Percentiles rank a stretch among this genome's conserved stretches.
Evolutionary conservation across 2,797 vertebrate species (phyloP).

Genomic region (Apodemus agrarius): DNA sequence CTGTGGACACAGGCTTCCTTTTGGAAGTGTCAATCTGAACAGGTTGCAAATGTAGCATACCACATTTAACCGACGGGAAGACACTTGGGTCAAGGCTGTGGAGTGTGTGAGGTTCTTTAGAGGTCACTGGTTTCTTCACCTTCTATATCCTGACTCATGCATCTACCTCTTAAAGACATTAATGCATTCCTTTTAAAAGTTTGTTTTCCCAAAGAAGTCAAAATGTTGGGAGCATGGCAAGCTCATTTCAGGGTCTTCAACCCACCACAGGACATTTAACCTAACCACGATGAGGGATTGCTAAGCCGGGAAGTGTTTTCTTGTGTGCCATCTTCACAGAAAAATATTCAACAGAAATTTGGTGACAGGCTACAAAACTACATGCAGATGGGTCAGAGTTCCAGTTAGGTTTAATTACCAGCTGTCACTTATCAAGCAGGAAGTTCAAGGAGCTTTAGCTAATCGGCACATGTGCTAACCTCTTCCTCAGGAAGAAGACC

Average conservation of each 20-base stretch:
- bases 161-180: neutral
- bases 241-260: conserved; percentile 33
- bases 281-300: conserved; percentile 43
- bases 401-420: conserved; percentile 75
- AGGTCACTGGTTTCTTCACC: neutral
- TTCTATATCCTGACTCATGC: neutral
- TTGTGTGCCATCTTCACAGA: conserved; percentile 55
- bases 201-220: conserved; percentile 60
- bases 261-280: conserved; percentile 9
- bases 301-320: neutral
- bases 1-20: neutral
- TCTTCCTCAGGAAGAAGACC: conserved; percentile 51
- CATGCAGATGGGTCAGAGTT: conserved; percentile 72
- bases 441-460: conserved; percentile 67
- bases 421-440: conserved; percentile 70
- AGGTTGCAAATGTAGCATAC: neutral
- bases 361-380: conserved; percentile 70
- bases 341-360: conserved; percentile 63
- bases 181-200: neutral
- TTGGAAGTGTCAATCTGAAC: neutral
- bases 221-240: neutral
- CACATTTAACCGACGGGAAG: neutral
- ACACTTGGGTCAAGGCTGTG: neutral
- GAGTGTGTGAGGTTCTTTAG: neutral
- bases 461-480: conserved; percentile 53